Base-by-base conservation (phyloP, 2,113 vertebrate species). In the Oceanites oceanicus region DNA sequence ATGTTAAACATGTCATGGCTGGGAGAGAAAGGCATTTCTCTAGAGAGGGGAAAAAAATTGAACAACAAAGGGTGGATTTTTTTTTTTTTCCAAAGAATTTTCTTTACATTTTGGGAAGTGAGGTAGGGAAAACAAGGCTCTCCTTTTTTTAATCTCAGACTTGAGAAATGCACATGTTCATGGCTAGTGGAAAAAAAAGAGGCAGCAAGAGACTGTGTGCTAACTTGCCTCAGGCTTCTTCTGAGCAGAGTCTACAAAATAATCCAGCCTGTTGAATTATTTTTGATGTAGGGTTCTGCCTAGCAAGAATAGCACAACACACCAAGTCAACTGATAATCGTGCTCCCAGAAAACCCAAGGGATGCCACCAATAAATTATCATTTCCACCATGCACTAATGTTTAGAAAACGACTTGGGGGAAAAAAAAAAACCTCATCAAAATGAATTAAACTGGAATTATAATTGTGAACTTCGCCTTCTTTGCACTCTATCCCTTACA, bases 181-280 rank as follows among this genome's bases (percentile, higher is more conserved):
- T 45, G 75, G 86, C 36, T 93, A 94, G 50, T 15, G 13, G 40
- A 12, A 47, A 82, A 92, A 74, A 88, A 70, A 90, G 14, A 93
- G 53, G 56, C 68, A 92, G 89, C 63, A 91, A 66, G 82, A 94
- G 72, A 95, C 79, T 67, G 38, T n/a, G 87, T 82, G 86, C 67
- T 94, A 96, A 96, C 40, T 91, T 92, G 95, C 82, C 91, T 94
- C 74, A 47, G 86, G 86, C 90, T 93, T 52, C 1, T 77, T 94
- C 90, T 55, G 53, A 96, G 86, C 59, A 53, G 25, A 8, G 45
- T 61, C 90, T 95, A 88, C 59, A 96, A 88, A 92, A 95, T 70
- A 96, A 95, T 86, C 70, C 88, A 97, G 90, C 77, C 61, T 94
- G 71, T 4, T 94, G 92, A 97, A 91, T 90, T 94, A 70, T 88